A percentile compares a stretch with the other conserved stretches of the same genome.
Evolutionary conservation across 2,113 vertebrate genomes (phyloP).

Genomic region (Origma solitaria): DNA sequence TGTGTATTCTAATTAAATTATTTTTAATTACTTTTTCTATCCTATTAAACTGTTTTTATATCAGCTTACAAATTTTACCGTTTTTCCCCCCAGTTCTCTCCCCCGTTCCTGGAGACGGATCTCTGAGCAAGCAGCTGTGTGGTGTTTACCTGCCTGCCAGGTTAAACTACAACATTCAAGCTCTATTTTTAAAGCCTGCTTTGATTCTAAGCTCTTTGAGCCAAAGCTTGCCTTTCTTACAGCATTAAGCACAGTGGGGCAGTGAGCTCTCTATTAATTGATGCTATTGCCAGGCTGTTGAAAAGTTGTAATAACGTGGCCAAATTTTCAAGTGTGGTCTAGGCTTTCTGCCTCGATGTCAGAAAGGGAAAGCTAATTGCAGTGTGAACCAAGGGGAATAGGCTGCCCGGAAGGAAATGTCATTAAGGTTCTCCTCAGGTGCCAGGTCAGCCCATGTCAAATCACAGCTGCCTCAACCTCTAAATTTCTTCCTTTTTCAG

Average conservation of each 20-base stretch:
- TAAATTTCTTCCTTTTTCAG: conserved; percentile 11
- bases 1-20: neutral
- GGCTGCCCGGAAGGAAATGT: neutral
- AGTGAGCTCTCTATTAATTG: neutral
- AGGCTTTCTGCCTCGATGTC: neutral
- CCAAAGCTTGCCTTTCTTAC: neutral
- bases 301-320: neutral
- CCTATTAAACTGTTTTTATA: neutral
- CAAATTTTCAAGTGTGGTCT: neutral
- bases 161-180: neutral
- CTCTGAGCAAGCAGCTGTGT: neutral
- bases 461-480: conserved; percentile 12
- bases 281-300: neutral
- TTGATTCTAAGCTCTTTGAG: neutral
- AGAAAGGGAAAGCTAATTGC: conserved; percentile 15
- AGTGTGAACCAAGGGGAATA: neutral
- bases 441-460: neutral
- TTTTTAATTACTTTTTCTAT: neutral
- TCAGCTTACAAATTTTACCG: neutral
- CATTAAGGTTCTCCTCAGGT: neutral
- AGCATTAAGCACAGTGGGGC: neutral
- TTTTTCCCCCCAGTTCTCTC: neutral
- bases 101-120: neutral
- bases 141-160: neutral
- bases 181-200: neutral